Evolutionary conservation across 2,888 invertebrate genomes (phyloP), one percentile per base, ranked within the genome.

Genomic region (Trichacis sp.): DNA sequence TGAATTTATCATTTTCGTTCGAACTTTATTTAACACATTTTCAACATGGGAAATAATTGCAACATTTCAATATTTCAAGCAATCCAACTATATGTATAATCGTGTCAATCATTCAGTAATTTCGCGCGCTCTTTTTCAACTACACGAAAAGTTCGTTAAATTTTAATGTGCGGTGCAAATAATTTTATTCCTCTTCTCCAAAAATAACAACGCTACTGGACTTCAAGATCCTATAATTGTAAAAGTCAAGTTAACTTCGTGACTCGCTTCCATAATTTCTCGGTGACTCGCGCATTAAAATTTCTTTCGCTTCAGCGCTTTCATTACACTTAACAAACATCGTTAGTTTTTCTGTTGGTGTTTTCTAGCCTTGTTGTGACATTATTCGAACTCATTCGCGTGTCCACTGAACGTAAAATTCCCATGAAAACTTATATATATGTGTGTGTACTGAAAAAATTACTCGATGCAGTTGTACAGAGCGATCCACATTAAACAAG

Each of bases 261-360:
- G 42, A 42, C 42, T 42, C 18, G 42, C 42, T 42, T 42, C 11
- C 42, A 42, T 42, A 42, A 42, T 15, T 42, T 42, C 42, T 15
- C 42, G 14, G 42, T 42, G 42, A 15, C 42, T 12, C 42, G 17
- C 18, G 42, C 15, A 42, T 17, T 42, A 15, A 12, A 42, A 42
- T 42, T 42, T 42, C 42, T 42, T 15, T 42, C 15, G 17, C 42
- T 42, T 42, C 15, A 5, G 18, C 42, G 11, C 42, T 42, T 42
- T 42, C 17, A 42, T 42, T 42, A 15, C 4, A 4, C 42, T 42
- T 42, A 42, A 15, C 42, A 42, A 42, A 42, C 42, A 42, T 42
- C 42, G 17, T 42, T 42, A 42, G 42, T 42, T 42, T 42, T 15
- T 42, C 18, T n/a, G 15, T 15, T 18, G 42, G 8, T 12, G 4